These are phyloP conservation scores for Brachionus sp. DNA, from an alignment of 1,140 invertebrate species.

Conservation along the genomic window DNA sequence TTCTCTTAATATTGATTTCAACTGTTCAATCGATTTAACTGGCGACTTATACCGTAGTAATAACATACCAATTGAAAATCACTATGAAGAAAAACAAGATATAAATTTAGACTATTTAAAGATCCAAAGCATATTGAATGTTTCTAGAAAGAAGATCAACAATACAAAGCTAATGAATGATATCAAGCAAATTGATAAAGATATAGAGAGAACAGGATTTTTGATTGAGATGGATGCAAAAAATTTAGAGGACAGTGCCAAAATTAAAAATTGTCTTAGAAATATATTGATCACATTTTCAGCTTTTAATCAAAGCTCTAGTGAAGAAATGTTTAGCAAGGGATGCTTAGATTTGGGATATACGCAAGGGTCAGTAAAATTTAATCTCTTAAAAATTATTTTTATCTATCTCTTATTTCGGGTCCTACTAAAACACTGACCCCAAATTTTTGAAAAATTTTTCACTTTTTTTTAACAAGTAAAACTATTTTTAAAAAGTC, in stretches of 20 bases:
- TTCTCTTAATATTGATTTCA: background rate
- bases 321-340: background rate
- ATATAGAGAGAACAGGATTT: conserved; percentile 32
- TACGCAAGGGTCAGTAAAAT: conserved; percentile 24
- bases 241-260: background rate
- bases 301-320: conserved; percentile 34
- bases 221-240: background rate
- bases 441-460: too few species aligned
- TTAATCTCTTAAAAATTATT: background rate
- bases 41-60: background rate
- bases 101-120: conserved; percentile 28
- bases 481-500: too few species aligned
- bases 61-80: background rate
- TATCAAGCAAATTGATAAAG: conserved; percentile 39
- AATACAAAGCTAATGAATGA: conserved; percentile 17
- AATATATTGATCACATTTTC: conserved; percentile 32
- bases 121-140: background rate
- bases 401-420: too few species aligned
- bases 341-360: conserved; percentile 7
- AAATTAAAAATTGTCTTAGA: background rate
- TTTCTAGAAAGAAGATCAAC: background rate
- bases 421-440: too few species aligned
- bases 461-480: too few species aligned
- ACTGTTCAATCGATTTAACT: background rate
- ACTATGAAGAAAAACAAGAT: conserved; percentile 18